Conservation (phyloP, 2,113 vertebrate species). For the Corydoras maculifer region DNA sequence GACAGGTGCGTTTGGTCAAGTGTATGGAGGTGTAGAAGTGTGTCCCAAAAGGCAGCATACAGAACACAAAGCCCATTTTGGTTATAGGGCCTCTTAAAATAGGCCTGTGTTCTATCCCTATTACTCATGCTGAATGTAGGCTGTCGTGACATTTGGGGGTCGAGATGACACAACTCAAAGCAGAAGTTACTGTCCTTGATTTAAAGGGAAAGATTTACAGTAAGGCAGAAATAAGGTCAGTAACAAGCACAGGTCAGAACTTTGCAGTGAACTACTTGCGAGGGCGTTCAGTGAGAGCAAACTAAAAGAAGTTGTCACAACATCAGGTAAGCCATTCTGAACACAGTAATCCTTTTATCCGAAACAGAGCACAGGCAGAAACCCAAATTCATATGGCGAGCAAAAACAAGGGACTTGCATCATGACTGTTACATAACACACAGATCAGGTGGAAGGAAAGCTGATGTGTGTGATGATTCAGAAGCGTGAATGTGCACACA, state of each 20-base stretch:
- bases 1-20: slow-evolving; percentile 16
- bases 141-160: slow-evolving; percentile 31
- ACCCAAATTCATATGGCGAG: no score
- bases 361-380: no score
- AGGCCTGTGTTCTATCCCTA: background rate
- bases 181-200: slow-evolving; percentile 27
- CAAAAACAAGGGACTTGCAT: no score
- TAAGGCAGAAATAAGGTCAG: slow-evolving; percentile 9
- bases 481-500: no score
- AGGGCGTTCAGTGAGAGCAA: no score
- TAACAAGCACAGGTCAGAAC: background rate
- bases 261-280: no score
- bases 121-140: slow-evolving; percentile 35
- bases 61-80: slow-evolving; percentile 8
- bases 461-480: no score
- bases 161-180: slow-evolving; percentile 9
- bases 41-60: slow-evolving; percentile 14
- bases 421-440: no score
- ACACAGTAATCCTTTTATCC: no score
- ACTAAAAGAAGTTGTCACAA: no score
- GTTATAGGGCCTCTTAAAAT: slow-evolving; percentile 21
- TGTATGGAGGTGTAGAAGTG: background rate
- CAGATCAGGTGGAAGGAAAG: no score
- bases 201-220: slow-evolving; percentile 20
- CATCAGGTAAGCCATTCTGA: no score